Percentiles rank a stretch among this genome's conserved stretches.
These are phyloP conservation scores for Sinocyclocheilus grahami DNA, from an alignment of 2,113 vertebrate species.

Conservation along the genomic window DNA sequence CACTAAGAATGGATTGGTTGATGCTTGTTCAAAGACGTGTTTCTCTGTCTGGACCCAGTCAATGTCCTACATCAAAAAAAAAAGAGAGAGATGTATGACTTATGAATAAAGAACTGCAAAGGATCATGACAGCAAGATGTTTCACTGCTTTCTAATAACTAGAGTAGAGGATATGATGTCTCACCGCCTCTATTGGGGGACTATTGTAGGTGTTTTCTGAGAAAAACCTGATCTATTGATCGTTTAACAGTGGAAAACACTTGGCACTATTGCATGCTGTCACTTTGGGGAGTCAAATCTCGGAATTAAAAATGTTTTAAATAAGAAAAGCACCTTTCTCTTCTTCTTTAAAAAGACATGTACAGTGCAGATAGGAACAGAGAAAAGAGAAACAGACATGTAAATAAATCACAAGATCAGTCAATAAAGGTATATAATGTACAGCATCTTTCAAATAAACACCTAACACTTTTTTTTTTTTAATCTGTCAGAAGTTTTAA, in stretches of 20 bases:
- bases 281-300: conserved; percentile 35
- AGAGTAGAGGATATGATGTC: conserved; percentile 32
- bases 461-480: background rate
- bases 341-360: conserved; percentile 42
- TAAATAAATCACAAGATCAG: conserved; percentile 14
- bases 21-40: conserved; percentile 98
- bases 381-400: conserved; percentile 42
- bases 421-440: background rate
- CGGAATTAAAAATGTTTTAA: conserved; percentile 13
- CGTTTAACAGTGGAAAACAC: conserved; percentile 28
- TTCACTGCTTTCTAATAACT: conserved; percentile 34
- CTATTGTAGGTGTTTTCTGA: conserved; percentile 25
- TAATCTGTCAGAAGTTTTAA: background rate
- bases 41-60: conserved; percentile 99
- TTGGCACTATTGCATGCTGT: conserved; percentile 38
- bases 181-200: conserved; percentile 25
- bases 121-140: background rate
- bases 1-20: conserved; percentile 95
- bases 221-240: conserved; percentile 21
- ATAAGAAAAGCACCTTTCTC: conserved; percentile 47
- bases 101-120: conserved; percentile 10
- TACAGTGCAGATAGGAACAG: conserved; percentile 33
- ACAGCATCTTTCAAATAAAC: background rate
- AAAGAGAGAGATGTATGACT: conserved; percentile 9
- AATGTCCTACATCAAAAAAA: conserved; percentile 85